Evolutionary conservation across 2,888 invertebrate species (phyloP), one percentile per base, ranked within the genome.

Genomic region (Euphydryas editha): DNA sequence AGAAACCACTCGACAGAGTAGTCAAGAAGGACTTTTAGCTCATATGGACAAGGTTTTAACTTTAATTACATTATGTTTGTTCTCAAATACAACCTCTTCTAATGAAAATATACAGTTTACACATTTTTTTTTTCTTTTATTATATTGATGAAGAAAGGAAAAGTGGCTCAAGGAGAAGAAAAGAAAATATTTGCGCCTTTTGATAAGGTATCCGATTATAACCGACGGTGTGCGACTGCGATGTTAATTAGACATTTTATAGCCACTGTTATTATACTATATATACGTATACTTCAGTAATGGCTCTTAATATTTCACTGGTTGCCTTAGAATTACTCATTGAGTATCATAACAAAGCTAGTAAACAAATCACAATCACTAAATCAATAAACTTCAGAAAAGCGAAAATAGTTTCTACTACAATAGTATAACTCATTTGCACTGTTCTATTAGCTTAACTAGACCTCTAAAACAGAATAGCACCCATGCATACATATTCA

Each of bases 1-100:
- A 57, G 98, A 98, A 82, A 97, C 97, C 0, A 97, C 97, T 0
- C 93, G 97, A 1, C 98, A 98, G 83, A 96, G 96, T 83, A 97
- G 97, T 78, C 98, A 98, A 83, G 98, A 98, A 83, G 97, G 97
- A 30, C 81, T 97, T 6, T 90, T 98, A 10, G 97, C 97, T 1
- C 98, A 98, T 71, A 96, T 98, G 94, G 98, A 98, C 80, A 98
- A 98, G 95, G 97, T 97, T 71, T 51, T 59, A 6, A 54, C 49
- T n/a, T 24, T 2, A 36, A n/a, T n/a, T 37, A 3, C 21, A 13
- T 44, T 21, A 20, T 39, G 30, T 6, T 18, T 39, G 36, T 55
- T 56, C 54, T 67, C 54, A 15, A 57, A 64, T 68, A 49, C 21
- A 49, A 21, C 6, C 4, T 20, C 17, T 46, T 51, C 7, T 24